Conservation (phyloP, 2,797 vertebrate genomes). For the Odontamblyopus rebecca region DNA sequence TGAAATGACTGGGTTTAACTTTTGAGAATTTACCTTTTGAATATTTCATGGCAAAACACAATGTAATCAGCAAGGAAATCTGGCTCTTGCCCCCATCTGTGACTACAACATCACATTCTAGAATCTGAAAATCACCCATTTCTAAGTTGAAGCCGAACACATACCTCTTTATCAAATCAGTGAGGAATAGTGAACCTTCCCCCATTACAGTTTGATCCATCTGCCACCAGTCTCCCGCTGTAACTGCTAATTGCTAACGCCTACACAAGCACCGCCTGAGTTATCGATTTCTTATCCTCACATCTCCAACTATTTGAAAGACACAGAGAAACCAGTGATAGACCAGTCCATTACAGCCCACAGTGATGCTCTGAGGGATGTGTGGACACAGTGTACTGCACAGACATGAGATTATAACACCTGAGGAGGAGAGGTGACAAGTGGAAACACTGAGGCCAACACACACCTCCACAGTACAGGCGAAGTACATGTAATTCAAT, state of each 20-base stretch:
- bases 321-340: slow-evolving; percentile 40
- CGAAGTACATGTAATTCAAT: slow-evolving; percentile 61
- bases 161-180: slow-evolving; percentile 39
- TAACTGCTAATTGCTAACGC: slow-evolving; percentile 62
- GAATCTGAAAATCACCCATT: background rate
- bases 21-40: no score
- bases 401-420: slow-evolving; percentile 29
- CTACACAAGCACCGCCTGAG: slow-evolving; percentile 40
- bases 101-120: background rate
- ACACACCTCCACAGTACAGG: slow-evolving; percentile 14
- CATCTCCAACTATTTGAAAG: slow-evolving; percentile 55
- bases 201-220: slow-evolving; percentile 44
- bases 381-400: slow-evolving; percentile 22
- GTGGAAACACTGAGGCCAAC: slow-evolving; percentile 13
- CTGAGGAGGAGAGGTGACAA: slow-evolving; percentile 44
- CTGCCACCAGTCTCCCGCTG: slow-evolving; percentile 39
- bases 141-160: slow-evolving; percentile 1
- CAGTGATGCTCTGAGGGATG: slow-evolving; percentile 25
- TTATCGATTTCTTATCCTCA: slow-evolving; percentile 59
- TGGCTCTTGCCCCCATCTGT: no score
- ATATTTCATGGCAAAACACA: no score
- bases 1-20: no score
- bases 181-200: slow-evolving; percentile 32
- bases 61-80: no score
- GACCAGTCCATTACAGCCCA: slow-evolving; percentile 18